Base-by-base conservation (phyloP, 1,140 invertebrate genomes). In the Melanaphis sacchari region DNA sequence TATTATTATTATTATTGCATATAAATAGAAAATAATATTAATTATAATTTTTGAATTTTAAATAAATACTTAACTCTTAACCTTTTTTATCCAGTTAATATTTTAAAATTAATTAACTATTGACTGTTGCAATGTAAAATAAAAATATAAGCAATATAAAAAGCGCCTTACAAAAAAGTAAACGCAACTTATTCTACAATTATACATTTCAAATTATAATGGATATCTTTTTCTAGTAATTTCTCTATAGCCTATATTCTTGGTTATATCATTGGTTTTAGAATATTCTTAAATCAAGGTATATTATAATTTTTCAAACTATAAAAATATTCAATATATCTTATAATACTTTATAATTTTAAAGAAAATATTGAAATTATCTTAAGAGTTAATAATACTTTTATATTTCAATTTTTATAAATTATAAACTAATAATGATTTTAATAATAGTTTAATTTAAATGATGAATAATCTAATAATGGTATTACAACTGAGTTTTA, bases 181-280 rank as follows among this genome's bases (percentile, higher is more conserved):
- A 52, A 89, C 43, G 87, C 87, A 89, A 89, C 87, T 52, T 38
- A 89, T 89, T 49, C 8, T 36, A 89, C 87, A 88, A 43, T 18
- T 40, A 26, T 11, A 31, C 38, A 84, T 41, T n/a, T n/a, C n/a
- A n/a, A n/a, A n/a, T n/a, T 31, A 40, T 84, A 84, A 76, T 76
- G 15, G 36, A 18, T 76, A 18, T 18, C 18, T 76, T 76, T n/a
- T n/a, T n/a, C n/a, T 18, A n/a, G 4, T n/a, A 76, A 18, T 76
- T 18, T 76, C 18, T n/a, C 3, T n/a, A 76, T 76, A 3, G 4
- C 4, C 15, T n/a, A 76, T 76, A 3, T 3, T 1, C 15, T 15
- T n/a, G 5, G 24, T 66, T 66, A n/a, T 4, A 18, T n/a, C n/a
- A n/a, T n/a, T n/a, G n/a, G n/a, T n/a, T n/a, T n/a, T n/a, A n/a